Base-by-base conservation (phyloP, 2,797 vertebrate genomes). In the Scolopax bukidnonensis region DNA sequence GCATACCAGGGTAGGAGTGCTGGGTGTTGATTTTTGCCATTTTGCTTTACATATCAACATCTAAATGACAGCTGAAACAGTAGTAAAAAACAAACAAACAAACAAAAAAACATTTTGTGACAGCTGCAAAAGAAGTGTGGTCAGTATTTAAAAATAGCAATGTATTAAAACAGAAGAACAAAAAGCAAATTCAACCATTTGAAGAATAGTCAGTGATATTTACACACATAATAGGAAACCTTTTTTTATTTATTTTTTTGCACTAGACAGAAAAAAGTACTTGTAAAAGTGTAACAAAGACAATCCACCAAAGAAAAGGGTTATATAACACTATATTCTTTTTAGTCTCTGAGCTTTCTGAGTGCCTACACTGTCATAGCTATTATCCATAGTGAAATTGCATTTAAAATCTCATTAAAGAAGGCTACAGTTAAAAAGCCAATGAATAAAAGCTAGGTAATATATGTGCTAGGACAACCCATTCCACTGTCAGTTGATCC, bases 1-100 rank as follows among this genome's bases (percentile, higher is more conserved):
- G 97, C 53, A 84, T 86, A 47, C 95, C 64, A 40, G 98, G 97
- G 63, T 98, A 98, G 45, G 98, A 98, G 60, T 96, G 98, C 38
- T 98, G 98, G 41, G 98, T 98, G 96, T 97, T 98, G 94, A 98
- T 98, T 95, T 98, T 98, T 73, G 98, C 97, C 98, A 98, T 98
- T 92, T 92, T 84, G 60, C 36, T 97, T 95, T 84, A 86, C 95
- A 97, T 97, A 97, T 93, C 92, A 97, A 84, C 87, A 85, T 73
- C 86, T 88, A 76, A 96, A 70, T 51, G 57, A 95, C 51, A 95
- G 68, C 97, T 98, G 90, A 84, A 97, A 97, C 3, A 23, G 32
- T 23, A 43, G 51, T 45, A 27, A 50, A 5, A 36, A 68, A 8
- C n/a, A 33, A 23, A n/a, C 20, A 32, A 41, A 15, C 16, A 53